Conservation (phyloP, 1,140 invertebrate species). For the Bursaphelenchus mucronatus region DNA sequence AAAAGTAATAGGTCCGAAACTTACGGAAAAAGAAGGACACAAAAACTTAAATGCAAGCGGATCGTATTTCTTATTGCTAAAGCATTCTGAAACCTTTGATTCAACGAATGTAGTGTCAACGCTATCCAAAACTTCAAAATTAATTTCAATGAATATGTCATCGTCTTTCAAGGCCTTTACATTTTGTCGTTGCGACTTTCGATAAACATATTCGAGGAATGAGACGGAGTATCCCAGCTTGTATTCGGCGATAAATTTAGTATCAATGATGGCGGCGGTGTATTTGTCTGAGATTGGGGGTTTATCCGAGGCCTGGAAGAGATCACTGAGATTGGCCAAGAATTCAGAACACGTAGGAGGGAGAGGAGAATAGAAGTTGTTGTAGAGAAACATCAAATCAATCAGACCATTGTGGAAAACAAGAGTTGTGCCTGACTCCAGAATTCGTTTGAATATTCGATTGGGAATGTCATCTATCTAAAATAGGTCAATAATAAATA, state of each 20-base stretch:
- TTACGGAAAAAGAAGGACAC: slow-evolving; percentile 1
- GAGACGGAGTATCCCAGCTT: slow-evolving; percentile 23
- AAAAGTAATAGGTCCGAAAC: background rate
- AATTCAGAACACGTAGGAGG: slow-evolving; percentile 31
- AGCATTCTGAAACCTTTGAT: slow-evolving; percentile 14
- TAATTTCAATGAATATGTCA: slow-evolving; percentile 27
- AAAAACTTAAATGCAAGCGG: background rate
- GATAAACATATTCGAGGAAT: slow-evolving; percentile 50
- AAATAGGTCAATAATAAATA: background rate
- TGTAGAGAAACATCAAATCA: slow-evolving; percentile 45
- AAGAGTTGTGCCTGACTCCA: slow-evolving; percentile 32
- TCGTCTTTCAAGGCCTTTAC: slow-evolving; percentile 12
- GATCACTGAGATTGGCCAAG: slow-evolving; percentile 37
- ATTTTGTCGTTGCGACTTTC: slow-evolving; percentile 44
- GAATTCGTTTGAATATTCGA: slow-evolving; percentile 23
- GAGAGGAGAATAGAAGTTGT: slow-evolving; percentile 44
- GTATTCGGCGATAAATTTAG: slow-evolving; percentile 42
- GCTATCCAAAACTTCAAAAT: slow-evolving; percentile 23
- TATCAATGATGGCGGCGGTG: slow-evolving; percentile 31
- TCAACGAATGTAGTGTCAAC: slow-evolving; percentile 7
- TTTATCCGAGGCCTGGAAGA: slow-evolving; percentile 22
- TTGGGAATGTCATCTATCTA: background rate
- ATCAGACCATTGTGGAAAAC: slow-evolving; percentile 47
- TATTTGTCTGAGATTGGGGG: slow-evolving; percentile 7
- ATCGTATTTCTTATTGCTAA: background rate